Percentiles rank a stretch among this genome's conserved stretches.
Conservation (phyloP, 2,113 vertebrate genomes). For the Antigone vipio region DNA sequence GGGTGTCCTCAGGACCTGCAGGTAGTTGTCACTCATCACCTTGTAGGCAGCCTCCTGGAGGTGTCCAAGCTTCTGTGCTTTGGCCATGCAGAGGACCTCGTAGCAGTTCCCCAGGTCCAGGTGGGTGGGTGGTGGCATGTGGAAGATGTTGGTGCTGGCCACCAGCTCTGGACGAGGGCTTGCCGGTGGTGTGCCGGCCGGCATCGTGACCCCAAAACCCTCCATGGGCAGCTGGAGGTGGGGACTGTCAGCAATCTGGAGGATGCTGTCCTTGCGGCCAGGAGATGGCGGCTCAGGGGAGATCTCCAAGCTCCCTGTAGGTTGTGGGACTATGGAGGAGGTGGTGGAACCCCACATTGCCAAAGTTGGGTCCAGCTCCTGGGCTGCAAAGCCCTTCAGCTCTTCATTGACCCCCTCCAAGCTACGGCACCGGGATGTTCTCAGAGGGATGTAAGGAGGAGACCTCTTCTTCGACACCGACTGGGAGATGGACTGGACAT, state of each 20-base stretch:
- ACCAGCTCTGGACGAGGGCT: slow-evolving; percentile 25
- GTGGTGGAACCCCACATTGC: accelerated
- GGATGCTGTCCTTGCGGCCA: slow-evolving; percentile 75
- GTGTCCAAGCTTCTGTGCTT: slow-evolving; percentile 69
- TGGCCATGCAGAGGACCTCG: slow-evolving; percentile 79
- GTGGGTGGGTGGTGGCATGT: slow-evolving; percentile 47
- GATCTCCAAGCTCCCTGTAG: neutral
- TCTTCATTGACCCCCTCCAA: accelerated
- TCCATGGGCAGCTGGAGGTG: slow-evolving; percentile 68
- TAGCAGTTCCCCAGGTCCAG: slow-evolving; percentile 90
- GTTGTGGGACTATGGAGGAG: neutral
- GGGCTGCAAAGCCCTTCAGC: neutral
- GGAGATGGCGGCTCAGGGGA: neutral
- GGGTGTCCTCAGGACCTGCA: slow-evolving; percentile 84
- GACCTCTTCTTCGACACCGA: slow-evolving; percentile 32
- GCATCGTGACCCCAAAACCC: neutral
- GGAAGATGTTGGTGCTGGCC: slow-evolving; percentile 60
- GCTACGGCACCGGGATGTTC: accelerated
- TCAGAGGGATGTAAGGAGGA: neutral
- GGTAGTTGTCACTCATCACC: slow-evolving; percentile 91
- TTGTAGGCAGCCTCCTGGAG: slow-evolving; percentile 78
- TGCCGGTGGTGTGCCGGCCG: neutral
- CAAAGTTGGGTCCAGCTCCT: accelerated
- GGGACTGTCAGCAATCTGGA: slow-evolving; percentile 71
- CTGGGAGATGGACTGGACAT: slow-evolving; percentile 78